Evolutionary conservation across 64 coral and sea anemone genomes (phyloP), one percentile per base, ranked within the genome.

Genomic region (Montipora cactus): DNA sequence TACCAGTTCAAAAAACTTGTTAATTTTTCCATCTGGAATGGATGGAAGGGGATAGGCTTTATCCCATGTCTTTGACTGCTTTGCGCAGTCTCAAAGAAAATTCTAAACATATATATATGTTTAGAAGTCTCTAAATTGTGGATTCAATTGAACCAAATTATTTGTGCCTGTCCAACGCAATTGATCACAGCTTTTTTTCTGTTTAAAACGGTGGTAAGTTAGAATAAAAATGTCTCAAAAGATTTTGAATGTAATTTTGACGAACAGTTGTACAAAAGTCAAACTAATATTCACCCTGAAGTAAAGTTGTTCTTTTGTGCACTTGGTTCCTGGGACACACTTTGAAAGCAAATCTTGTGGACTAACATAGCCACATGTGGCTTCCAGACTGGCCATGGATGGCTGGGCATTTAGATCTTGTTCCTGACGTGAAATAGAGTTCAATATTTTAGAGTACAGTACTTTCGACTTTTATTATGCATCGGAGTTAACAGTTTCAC

Each of bases 61-160:
- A n/a, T 66, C 11, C 84, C 84, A 87, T 67, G 74, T 87, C 49
- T 87, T 87, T 13, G 84, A 62, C 47, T 66, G 64, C 64, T 68
- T 64, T 20, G 84, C 84, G 74, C 84, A 87, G 49, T 87, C 84
- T 46, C 84, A 15, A 14, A 87, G 59, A 48, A 87, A 15, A 66
- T 87, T 87, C 84, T 87, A 80, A 80, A 51, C 7, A 25, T 25
- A 25, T 25, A 25, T 25, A 25, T 25, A 25, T 25, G 25, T 25
- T 25, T 25, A 25, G 25, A 25, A 25, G 25, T 25, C 25, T 25
- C 21, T 69, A 10, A 69, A 10, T 69, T 16, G 5, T 5, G 28
- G 28, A 37, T 37, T 37, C 28, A 37, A 37, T 37, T 37, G 28
- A 37, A 37, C 28, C 28, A 37, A 37, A 37, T 37, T 37, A 37